phyloP scores from a whole-genome alignment of 2,797 vertebrate genomes.

The Nyctalus aviator region DNA sequence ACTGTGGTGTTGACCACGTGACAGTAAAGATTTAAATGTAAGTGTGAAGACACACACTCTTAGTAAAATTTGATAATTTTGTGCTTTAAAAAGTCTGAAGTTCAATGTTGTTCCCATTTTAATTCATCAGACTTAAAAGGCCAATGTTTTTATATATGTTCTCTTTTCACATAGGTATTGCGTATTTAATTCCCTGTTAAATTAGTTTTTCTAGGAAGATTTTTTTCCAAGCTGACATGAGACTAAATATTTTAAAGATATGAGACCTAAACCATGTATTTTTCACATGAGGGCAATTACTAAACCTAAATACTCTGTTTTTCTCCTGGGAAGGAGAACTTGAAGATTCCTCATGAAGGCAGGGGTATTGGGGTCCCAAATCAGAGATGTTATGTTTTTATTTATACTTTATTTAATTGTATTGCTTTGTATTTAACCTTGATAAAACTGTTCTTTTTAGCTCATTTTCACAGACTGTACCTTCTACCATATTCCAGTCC shows the following conservation, averaged over 20 bases:
- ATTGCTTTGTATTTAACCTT: slow-evolving; percentile 1
- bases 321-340: background rate
- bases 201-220: slow-evolving; percentile 45
- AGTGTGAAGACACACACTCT: background rate
- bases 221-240: background rate
- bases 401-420: slow-evolving; percentile 43
- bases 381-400: background rate
- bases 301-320: background rate
- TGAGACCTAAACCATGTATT: background rate
- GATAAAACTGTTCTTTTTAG: slow-evolving; percentile 2
- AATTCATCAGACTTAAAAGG: slow-evolving; percentile 1
- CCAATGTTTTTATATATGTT: background rate
- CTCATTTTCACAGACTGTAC: background rate
- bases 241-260: background rate
- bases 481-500: background rate
- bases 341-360: background rate
- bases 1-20: background rate
- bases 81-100: background rate
- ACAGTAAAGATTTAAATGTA: slow-evolving; percentile 50
- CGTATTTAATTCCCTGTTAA: slow-evolving; percentile 25
- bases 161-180: slow-evolving; percentile 17
- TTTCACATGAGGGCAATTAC: background rate
- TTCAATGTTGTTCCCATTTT: slow-evolving; percentile 12
- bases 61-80: slow-evolving; percentile 39
- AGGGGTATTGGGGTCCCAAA: background rate